Percentiles rank a stretch among this genome's conserved stretches.
phyloP scores from a whole-genome alignment of 2,888 invertebrate species.

The Auanema freiburgensis region DNA sequence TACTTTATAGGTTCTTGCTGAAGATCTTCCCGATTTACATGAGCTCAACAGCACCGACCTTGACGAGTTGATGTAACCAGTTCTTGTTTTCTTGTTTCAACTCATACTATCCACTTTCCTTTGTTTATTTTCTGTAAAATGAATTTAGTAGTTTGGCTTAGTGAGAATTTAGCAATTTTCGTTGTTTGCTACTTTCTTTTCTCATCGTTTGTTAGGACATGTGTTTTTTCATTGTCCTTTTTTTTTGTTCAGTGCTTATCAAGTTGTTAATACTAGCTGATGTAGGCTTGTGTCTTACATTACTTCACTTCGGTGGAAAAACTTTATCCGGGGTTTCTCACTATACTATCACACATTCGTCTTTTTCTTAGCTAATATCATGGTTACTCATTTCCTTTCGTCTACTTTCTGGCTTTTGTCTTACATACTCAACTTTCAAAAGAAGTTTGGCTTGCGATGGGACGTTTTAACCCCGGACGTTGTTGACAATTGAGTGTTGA shows the following conservation, averaged over 20 bases:
- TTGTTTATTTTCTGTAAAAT: not conserved
- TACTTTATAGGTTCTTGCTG: conserved; percentile 52
- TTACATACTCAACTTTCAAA: no score
- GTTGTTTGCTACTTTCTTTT: not conserved
- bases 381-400: conserved; percentile 3
- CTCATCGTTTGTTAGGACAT: conserved; percentile 1
- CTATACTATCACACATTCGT: conserved; percentile 2
- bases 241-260: not conserved
- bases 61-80: conserved; percentile 14
- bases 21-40: conserved; percentile 55
- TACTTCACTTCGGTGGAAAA: conserved; percentile 1
- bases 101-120: not conserved
- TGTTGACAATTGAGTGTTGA: conserved; percentile 6
- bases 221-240: not conserved
- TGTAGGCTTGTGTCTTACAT: not conserved
- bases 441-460: not conserved
- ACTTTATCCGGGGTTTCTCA: conserved; percentile 5
- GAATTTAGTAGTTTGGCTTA: no score
- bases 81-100: not conserved
- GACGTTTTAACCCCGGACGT: conserved; percentile 3
- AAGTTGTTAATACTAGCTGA: not conserved
- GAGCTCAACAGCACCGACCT: conserved; percentile 22
- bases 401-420: not conserved
- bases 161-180: no score
- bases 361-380: not conserved